phyloP scores from a whole-genome alignment of 2,888 invertebrate species.

The Calephelis perditalis region DNA sequence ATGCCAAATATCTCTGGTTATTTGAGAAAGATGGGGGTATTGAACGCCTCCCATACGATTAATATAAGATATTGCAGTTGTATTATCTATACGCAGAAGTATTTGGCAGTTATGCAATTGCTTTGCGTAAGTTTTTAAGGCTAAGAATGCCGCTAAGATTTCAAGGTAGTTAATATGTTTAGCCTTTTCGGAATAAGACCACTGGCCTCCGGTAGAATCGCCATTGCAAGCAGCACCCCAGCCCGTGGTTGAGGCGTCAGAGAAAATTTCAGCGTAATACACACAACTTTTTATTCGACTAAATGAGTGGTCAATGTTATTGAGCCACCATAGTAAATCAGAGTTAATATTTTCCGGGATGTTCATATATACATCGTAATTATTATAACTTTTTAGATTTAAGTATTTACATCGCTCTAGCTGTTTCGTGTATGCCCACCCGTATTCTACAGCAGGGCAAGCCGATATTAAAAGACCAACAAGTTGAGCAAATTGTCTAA shows the following conservation, averaged over 20 bases:
- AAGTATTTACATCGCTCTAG: constrained; percentile 6
- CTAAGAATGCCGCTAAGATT: constrained; percentile 18
- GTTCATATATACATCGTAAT: no score
- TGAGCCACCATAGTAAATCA: constrained; percentile 8
- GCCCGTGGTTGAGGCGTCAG: constrained; percentile 17
- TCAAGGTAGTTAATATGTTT: constrained; percentile 23
- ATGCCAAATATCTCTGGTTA: constrained; percentile 28
- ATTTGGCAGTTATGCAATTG: constrained; percentile 16
- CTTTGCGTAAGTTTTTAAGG: constrained; percentile 16
- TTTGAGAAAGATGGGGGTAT: constrained; percentile 25
- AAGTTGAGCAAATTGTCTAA: constrained; percentile 3
- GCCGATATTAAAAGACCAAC: not conserved
- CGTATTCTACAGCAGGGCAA: constrained; percentile 3
- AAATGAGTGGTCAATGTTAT: not conserved
- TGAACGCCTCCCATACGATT: constrained; percentile 28
- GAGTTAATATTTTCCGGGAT: no score
- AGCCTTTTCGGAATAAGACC: constrained; percentile 10
- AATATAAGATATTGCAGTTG: constrained; percentile 19
- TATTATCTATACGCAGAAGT: constrained; percentile 23
- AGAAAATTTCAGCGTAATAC: constrained; percentile 5
- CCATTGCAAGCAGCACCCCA: constrained; percentile 22
- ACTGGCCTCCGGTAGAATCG: constrained; percentile 14
- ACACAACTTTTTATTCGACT: constrained; percentile 1
- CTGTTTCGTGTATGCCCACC: constrained; percentile 8
- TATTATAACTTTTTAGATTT: no score